These are phyloP conservation scores for Dynastes tityus DNA, from an alignment of 2,888 invertebrate species.

Conservation along the genomic window DNA sequence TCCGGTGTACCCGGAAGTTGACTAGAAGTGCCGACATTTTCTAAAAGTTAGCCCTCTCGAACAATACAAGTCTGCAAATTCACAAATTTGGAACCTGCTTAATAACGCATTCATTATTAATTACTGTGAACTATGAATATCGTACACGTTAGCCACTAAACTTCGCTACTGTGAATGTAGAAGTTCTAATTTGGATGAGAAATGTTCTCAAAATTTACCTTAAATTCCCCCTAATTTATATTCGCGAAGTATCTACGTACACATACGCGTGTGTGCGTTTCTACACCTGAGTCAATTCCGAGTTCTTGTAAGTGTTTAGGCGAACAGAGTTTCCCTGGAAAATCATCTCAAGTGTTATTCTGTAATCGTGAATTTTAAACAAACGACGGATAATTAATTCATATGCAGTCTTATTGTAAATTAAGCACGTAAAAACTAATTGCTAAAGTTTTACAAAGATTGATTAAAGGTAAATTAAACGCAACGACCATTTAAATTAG, in stretches of 20 bases:
- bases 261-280: not conserved
- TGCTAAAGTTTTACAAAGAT: too few species aligned
- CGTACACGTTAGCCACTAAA: conserved; percentile 14
- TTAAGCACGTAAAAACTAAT: not conserved
- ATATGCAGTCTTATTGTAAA: not conserved
- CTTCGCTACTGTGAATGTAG: not conserved
- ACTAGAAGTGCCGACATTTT: too few species aligned
- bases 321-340: not conserved
- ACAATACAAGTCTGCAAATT: too few species aligned
- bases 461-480: too few species aligned
- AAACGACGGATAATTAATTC: not conserved
- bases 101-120: conserved; percentile 17
- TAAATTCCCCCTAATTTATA: conserved; percentile 19
- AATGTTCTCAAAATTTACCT: conserved; percentile 29
- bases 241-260: conserved; percentile 8
- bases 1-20: too few species aligned
- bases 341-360: not conserved
- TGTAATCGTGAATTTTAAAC: not conserved
- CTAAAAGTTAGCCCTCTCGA: too few species aligned
- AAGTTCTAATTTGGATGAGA: conserved; percentile 29
- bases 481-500: too few species aligned
- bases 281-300: not conserved
- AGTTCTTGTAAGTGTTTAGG: not conserved
- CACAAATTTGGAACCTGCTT: too few species aligned
- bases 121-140: not conserved